Base-by-base conservation (phyloP, 2,888 invertebrate species). In the Dasysyrphus albostriatus region DNA sequence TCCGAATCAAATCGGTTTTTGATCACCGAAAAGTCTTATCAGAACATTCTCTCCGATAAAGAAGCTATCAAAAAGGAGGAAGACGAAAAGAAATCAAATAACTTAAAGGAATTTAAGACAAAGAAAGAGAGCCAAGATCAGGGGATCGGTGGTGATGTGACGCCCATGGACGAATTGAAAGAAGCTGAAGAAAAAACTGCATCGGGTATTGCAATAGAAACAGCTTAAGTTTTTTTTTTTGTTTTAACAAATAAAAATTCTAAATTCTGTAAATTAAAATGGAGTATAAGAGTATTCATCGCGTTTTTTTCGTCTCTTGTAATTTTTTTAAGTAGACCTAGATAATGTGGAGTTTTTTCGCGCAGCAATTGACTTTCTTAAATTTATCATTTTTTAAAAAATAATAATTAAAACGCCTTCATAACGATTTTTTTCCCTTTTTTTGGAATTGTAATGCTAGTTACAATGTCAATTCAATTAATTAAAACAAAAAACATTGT, bases 1-100 rank as follows among this genome's bases (percentile, higher is more conserved):
- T 90, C 90, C 34, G 91, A 92, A 39, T 89, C 91, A 58, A 88
- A 90, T 74, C 90, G 91, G n/a, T 89, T 91, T 10, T 88, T 90
- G 16, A 88, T 92, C 87, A 91, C 88, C 16, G 92, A 92, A 59
- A 89, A 89, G 32, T 89, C 89, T 9, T 92, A 91, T 54, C 89
- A 91, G 47, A 89, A 80, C 75, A 83, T 92, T 47, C 84, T 90
- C 0, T 88, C 87, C 65, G 79, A 88, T 34, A 90, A 90, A 44
- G 88, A 89, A n/a, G 63, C 63, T 4, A 83, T 54, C 5, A 56
- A 67, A 6, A 65, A 59, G 3, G 24, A 84, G 4, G 65, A 32
- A 7, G 88, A 77, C 9, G 49, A 63, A 24, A 80, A 65, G 34
- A 39, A 34, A 37, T 5, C 34, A 49, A 49, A 16, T 44, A 32